Base-by-base conservation (phyloP, 1,140 invertebrate species). In the Luehdorfia chinensis region DNA sequence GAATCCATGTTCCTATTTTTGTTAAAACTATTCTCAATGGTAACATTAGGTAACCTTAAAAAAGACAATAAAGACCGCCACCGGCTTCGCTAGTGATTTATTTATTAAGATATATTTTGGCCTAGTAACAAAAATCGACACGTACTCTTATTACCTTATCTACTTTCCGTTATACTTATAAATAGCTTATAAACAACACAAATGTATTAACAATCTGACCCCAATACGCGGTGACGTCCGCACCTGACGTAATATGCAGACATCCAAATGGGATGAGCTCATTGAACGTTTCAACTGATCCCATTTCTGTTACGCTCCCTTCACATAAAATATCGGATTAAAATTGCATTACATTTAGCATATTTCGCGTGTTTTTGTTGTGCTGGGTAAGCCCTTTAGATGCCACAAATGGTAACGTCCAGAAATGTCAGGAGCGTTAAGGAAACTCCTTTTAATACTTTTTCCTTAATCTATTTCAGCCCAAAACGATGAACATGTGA, bases 171-270 rank as follows among this genome's bases (percentile, higher is more conserved):
- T 66, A 55, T 50, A 53, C 55, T 62, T 50, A 60, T 66, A 68
- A 72, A 75, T 76, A 70, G 66, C 70, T 65, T 74, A 59, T 77
- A 74, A 75, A 73, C n/a, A n/a, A n/a, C 57, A 73, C 63, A 54
- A 49, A 68, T 67, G 66, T 75, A 71, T 67, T 61, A 67, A 72
- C 73, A 72, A 61, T 44, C 61, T 79, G 75, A 83, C 74, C 75
- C 51, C 77, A 75, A 76, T 77, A 65, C 51, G 34, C 36, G 56
- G 64, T 83, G 78, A 83, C 78, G 75, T 55, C 39, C 44, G 59
- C 36, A 56, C 46, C 51, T 77, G 74, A 77, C 68, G 75, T 73
- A 74, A 73, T 46, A 18, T 16, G 12, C 37, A 43, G 57, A 54
- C 55, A 43, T 47, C 32, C 34, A 61, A 15, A 39, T 44, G 54